phyloP scores from a whole-genome alignment of 2,113 vertebrate genomes.

The Lagopus muta region DNA sequence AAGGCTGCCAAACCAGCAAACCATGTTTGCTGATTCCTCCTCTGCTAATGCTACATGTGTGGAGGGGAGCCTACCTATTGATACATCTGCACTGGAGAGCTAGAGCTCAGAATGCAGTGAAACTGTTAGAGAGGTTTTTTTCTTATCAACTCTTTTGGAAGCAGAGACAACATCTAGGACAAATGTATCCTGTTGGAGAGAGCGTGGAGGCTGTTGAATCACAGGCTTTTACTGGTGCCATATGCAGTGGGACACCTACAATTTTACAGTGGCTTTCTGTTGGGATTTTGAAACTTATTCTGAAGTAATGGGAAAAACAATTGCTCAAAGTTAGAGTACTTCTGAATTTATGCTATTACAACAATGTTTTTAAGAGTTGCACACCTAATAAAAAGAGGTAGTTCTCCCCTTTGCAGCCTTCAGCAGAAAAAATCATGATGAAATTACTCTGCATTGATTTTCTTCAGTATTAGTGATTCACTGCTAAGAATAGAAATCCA shows the following conservation, averaged over 20 bases:
- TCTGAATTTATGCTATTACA: not conserved
- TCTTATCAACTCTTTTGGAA: not conserved
- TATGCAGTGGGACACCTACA: not conserved
- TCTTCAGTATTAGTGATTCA: not conserved
- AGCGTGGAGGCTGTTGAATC: not conserved
- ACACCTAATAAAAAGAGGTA: not conserved
- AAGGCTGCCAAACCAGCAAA: not conserved
- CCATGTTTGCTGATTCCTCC: not conserved
- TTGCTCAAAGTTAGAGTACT: not conserved
- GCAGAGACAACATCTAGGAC: not conserved
- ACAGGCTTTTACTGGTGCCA: not conserved
- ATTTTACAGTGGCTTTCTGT: not conserved
- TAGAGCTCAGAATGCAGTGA: not conserved
- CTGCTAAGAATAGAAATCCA: not conserved
- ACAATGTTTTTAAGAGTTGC: not conserved
- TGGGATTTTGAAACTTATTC: not conserved
- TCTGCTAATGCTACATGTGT: not conserved
- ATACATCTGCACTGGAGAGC: not conserved
- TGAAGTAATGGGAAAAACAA: not conserved
- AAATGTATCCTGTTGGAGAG: not conserved
- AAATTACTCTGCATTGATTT: not conserved
- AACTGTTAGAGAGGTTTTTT: not conserved
- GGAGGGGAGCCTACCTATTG: not conserved
- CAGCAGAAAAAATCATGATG: not conserved
- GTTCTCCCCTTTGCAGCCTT: not conserved